Evolutionary conservation across 2,888 invertebrate species (phyloP), one percentile per base, ranked within the genome.

Genomic region (Watsonalla binaria): DNA sequence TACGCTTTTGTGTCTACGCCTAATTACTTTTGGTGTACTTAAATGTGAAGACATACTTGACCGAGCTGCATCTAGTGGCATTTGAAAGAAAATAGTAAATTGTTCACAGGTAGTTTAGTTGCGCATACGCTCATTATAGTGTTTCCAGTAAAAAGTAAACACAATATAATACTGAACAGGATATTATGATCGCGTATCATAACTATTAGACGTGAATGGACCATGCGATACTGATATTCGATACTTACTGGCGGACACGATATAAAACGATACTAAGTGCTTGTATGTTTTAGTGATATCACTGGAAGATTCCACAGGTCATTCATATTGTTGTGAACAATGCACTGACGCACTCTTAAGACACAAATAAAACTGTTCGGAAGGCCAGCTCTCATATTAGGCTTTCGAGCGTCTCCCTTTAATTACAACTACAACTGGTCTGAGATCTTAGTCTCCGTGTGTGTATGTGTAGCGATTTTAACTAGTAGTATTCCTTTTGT

Each of bases 81-180:
- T 42, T 42, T 42, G 42, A 42, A 42, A 48, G 35, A 48, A 59
- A 59, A 59, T 60, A 63, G 60, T 60, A 62, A 57, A 47, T 46
- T 33, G 60, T 56, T 61, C 63, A 64, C 65, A 63, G 67, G 67
- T 64, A 63, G 63, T 67, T 65, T 65, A 70, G 55, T 64, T 64
- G 68, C 59, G 69, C 65, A 66, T 65, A 54, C 52, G 56, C 70
- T 71, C 74, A 74, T 78, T 77, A 76, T 78, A 75, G 75, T 72
- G 82, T 84, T 83, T 82, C 80, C 72, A 81, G 81, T 84, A 80
- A 82, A 85, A 85, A 84, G 80, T 81, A 84, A 85, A 87, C 86
- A 80, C 75, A 81, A 80, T 85, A 83, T 83, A 79, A 79, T 77
- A 70, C 63, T 60, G 64, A 58, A 69, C 87, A 86, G 89, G 89